Base-by-base conservation (phyloP, 2,888 invertebrate species). In the Emmelina monodactyla region DNA sequence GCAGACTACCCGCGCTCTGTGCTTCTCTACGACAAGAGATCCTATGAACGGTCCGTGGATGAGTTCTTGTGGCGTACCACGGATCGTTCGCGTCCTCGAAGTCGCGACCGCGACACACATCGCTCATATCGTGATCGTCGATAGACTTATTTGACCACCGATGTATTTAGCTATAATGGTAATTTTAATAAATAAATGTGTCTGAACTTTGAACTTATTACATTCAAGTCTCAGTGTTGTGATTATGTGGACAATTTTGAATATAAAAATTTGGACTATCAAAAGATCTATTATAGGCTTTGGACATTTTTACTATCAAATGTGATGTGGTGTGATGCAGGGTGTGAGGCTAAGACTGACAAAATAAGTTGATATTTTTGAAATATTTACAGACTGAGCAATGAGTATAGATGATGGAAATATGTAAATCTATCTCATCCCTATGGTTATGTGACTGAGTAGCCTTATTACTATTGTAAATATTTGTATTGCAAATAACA, bases 41-140 rank as follows among this genome's bases (percentile, higher is more conserved):
- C 89, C 22, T 95, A 94, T 67, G 95, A 95, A 62, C 86, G 93
- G 33, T 91, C 92, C 38, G 93, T 93, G 14, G 79, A 94, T 66
- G 93, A 94, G 61, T 94, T 93, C 68, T 71, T 94, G 39, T 89
- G 92, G 84, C 85, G 92, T 58, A 92, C 92, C 9, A 83, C 86
- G 37, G 86, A 88, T 51, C 82, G 89, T 25, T 83, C 85, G 34
- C 82, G 82, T 42, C 84, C 82, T 31, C 83, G 85, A 14, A 85
- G 81, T 43, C 72, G 80, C 45, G 81, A 80, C 31, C 78, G 84
- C 53, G 84, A 84, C 44, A 75, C 83, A 37, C 71, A 76, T 44
- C 75, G 84, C 49, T 78, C 84, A 44, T 85, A 85, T 53, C 78
- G 85, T 46, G 85, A 85, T 53, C 83, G 85, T 39, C 82, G 84